Base-by-base conservation (phyloP, 1,140 invertebrate genomes). In the Adelges cooleyi region DNA sequence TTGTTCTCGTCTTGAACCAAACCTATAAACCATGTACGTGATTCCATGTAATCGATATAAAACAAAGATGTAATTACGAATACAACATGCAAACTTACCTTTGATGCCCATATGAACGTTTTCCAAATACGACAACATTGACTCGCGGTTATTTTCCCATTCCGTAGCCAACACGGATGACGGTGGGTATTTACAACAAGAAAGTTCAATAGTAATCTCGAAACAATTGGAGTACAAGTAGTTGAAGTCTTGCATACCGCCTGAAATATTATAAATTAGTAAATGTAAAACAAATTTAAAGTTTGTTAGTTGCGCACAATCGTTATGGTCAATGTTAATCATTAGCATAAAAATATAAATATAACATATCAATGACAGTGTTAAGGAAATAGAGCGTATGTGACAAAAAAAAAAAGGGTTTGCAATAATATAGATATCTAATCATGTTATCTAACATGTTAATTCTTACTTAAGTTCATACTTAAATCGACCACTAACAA, bases 211-310 rank as follows among this genome's bases (percentile, higher is more conserved):
- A 6, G 95, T 98, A 53, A 98, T 84, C 75, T 99, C 96, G 74
- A 96, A 93, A 73, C 92, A 92, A 76, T 98, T 98, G 10, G 89
- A 95, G 68, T 86, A 82, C 5, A 90, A 78, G 75, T 99, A 99
- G 78, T 98, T 98, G 74, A 94, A 99, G 76, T 99, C 95, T 78
- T 98, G 94, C 95, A 98, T 96, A 42, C 93, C 93, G 70, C 90
- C 88, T 84, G 76, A 67, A 69, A 33, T 33, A 33, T 6, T 33
- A 33, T 6, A 33, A 5, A 5, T 33, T 11, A 33, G 29, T 33
- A 6, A 33, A 33, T 6, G 11, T 33, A 33, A 33, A 33, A 11
- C 5, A 33, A 33, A 33, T 6, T 33, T 6, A 33, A 33, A 33
- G 11, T n/a, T n/a, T n/a, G n/a, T n/a, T n/a, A n/a, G n/a, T n/a